Evolutionary conservation across 2,113 vertebrate genomes (phyloP).

Genomic region (Phalacrocorax brasilianus): DNA sequence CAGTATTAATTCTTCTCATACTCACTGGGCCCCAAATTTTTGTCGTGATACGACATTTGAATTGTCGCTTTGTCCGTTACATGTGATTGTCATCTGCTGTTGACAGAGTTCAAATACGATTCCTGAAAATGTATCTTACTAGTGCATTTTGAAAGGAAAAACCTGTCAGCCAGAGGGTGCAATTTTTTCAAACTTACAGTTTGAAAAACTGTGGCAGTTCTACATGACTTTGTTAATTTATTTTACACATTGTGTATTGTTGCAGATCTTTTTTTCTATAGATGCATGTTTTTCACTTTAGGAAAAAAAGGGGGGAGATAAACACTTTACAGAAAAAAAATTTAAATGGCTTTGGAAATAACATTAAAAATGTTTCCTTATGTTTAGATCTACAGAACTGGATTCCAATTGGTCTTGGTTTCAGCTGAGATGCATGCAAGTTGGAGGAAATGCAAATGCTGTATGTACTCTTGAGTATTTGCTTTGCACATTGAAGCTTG

Average conservation of each 20-base stretch:
- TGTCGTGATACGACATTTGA: neutral
- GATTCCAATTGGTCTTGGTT: conserved; percentile 99
- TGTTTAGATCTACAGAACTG: conserved; percentile 90
- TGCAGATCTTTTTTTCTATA: neutral
- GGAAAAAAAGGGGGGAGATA: accelerated
- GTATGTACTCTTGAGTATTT: conserved; percentile 73
- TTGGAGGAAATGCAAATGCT: conserved; percentile 92
- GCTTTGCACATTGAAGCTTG: neutral
- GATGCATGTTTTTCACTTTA: neutral
- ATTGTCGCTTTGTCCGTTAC: neutral
- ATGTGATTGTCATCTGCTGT: neutral
- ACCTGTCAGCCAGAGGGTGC: neutral
- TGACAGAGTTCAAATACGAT: neutral
- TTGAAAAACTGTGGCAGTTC: neutral
- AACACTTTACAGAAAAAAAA: neutral
- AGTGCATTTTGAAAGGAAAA: neutral
- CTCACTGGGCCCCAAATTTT: neutral
- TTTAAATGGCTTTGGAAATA: neutral
- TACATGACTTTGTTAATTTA: neutral
- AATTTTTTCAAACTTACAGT: neutral
- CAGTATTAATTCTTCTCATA: neutral
- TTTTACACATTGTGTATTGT: neutral
- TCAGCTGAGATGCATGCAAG: conserved; percentile 95
- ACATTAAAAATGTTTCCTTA: neutral
- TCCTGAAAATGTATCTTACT: neutral